Conservation (phyloP, 2,888 invertebrate species). For the Heliconius charithonia region DNA sequence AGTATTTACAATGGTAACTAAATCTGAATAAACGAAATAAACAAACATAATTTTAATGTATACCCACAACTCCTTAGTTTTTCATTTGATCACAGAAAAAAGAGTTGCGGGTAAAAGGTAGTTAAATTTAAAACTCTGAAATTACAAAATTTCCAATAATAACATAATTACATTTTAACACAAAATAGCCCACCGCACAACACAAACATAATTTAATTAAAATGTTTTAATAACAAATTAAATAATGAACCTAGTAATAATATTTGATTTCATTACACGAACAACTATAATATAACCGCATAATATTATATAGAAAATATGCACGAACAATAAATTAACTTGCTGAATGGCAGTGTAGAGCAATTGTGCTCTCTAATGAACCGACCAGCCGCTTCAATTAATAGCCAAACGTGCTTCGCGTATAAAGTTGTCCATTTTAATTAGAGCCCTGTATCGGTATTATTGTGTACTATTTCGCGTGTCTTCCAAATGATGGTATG, state of each 20-base stretch:
- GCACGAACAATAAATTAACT: constrained; percentile 62
- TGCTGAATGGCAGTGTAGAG: constrained; percentile 60
- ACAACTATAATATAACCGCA: constrained; percentile 5
- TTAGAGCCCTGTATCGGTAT: constrained; percentile 49
- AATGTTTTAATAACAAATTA: constrained; percentile 1
- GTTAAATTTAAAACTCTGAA: not conserved
- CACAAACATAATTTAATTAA: not conserved
- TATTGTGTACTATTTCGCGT: constrained; percentile 27
- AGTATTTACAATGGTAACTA: no score
- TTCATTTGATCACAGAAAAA: not conserved
- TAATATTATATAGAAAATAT: constrained; percentile 40
- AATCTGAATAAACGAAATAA: not conserved
- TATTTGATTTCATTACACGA: constrained; percentile 7
- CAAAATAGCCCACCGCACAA: not conserved
- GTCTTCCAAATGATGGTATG: constrained; percentile 27
- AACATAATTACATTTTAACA: not conserved
- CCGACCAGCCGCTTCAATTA: constrained; percentile 67
- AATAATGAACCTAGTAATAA: constrained; percentile 1
- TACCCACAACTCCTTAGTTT: not conserved
- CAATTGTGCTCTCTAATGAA: constrained; percentile 74
- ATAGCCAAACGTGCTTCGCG: constrained; percentile 72
- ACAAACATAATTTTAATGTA: not conserved
- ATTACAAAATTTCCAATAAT: not conserved
- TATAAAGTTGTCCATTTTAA: constrained; percentile 61
- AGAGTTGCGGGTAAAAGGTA: not conserved